Evolutionary conservation across 2,797 vertebrate genomes (phyloP), one percentile per base, ranked within the genome.

Genomic region (Pipistrellus pipistrellus): DNA sequence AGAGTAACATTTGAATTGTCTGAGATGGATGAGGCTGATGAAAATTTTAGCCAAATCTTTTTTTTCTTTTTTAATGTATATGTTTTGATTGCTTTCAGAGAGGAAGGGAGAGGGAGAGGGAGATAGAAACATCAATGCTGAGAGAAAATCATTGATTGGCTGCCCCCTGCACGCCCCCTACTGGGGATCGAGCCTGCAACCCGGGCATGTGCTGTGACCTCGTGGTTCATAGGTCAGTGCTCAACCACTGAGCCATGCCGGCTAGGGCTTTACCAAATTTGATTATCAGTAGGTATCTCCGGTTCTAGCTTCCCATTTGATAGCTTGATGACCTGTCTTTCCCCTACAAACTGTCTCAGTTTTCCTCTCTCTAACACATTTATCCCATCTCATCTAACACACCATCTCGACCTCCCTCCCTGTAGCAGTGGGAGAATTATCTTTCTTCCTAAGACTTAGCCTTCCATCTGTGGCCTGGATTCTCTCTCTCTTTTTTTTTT

Each of bases 1-100:
- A 66, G 82, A 82, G 53, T 46, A 85, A 62, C 14, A 20, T 73
- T 91, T 84, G 90, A 85, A 55, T 69, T 62, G 64, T 69, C 15
- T 21, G 87, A 87, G 35, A 20, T 66, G 32, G 38, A 17, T 30
- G 12, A 71, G 41, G 48, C 73, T 6, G 1, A 75, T 55, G 27
- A 48, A 64, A 95, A 85, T 72, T 46, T 69, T 21, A 46, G 46
- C 64, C 32, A 41, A 23, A 11, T 59, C 18, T 23, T 55, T 25
- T 57, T 8, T 8, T 44, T 10, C 8, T 44, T 44, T 57, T 57
- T 57, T 12, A 57, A 57, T 57, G 55, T 57, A 12, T 57, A 25
- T 57, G 11, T 57, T 57, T 57, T 57, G 7, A 57, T 57, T 57
- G 55, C 4, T 57, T 57, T 57, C 10, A 57, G 55, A 57, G 55